phyloP scores from a whole-genome alignment of 2,888 invertebrate genomes.

The Prosopocoilus inquinatus region DNA sequence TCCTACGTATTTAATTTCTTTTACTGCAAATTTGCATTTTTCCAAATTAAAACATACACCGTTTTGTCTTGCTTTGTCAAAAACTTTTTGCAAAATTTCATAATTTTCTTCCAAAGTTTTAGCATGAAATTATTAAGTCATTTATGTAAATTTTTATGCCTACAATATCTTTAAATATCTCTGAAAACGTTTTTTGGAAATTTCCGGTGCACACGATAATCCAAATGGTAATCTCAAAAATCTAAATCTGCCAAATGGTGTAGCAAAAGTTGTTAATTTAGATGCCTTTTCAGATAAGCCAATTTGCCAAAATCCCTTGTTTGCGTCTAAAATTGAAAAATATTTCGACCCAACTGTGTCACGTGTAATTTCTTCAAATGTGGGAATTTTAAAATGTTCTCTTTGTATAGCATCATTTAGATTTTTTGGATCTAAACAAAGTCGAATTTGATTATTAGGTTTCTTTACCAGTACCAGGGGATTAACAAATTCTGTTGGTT shows the following conservation, averaged over 20 bases:
- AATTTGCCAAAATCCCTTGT: not conserved
- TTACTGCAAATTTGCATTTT: no score
- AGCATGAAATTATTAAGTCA: not conserved
- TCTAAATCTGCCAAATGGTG: not conserved
- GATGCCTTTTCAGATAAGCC: not conserved
- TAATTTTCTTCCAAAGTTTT: no score
- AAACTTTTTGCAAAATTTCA: no score
- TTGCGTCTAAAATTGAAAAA: constrained; percentile 1
- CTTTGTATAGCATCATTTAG: not conserved
- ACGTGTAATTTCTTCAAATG: no score
- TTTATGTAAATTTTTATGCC: not conserved
- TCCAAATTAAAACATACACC: no score
- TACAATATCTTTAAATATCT: not conserved
- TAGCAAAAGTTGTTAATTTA: not conserved
- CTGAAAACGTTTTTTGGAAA: no score
- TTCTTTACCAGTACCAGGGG: not conserved
- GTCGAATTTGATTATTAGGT: not conserved
- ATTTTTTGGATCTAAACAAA: not conserved
- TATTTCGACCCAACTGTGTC: not conserved
- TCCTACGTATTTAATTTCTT: no score
- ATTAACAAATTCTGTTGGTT: not conserved
- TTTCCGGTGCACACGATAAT: no score
- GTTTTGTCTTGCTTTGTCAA: no score
- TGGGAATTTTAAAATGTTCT: no score
- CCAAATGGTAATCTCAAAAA: no score